phyloP scores from a whole-genome alignment of 2,888 invertebrate genomes.

The Rhaphigaster nebulosa region DNA sequence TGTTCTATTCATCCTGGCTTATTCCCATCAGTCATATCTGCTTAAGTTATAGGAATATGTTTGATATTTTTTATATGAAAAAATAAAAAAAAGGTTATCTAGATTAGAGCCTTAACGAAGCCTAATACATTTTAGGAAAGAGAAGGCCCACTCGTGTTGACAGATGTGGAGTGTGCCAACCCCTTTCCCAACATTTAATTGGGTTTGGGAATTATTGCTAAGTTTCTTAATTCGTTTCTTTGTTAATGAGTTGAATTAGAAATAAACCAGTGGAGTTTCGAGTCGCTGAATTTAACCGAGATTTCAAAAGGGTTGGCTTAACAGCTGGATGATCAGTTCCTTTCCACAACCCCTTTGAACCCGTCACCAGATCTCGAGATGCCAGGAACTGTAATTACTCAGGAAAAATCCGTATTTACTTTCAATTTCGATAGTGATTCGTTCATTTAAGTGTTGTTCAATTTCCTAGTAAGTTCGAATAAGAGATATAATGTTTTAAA shows the following conservation, averaged over 20 bases:
- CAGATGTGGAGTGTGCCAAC: background rate
- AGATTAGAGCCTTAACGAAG: background rate
- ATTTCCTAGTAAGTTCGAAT: background rate
- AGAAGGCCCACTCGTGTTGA: background rate
- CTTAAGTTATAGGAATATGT: no score
- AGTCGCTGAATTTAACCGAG: background rate
- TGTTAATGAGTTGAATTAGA: conserved; percentile 28
- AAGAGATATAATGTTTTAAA: no score
- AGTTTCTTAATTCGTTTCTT: conserved; percentile 32
- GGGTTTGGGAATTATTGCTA: conserved; percentile 1
- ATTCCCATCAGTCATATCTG: no score
- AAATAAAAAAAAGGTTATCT: no score
- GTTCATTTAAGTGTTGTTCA: background rate
- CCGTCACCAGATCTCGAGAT: background rate
- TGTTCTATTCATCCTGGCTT: no score
- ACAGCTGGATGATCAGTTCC: background rate
- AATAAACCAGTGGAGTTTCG: background rate
- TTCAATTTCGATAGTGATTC: background rate
- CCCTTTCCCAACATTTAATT: background rate
- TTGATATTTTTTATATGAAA: no score
- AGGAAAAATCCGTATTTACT: background rate
- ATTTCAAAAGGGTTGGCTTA: conserved; percentile 1
- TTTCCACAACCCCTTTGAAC: conserved; percentile 26
- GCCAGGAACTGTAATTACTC: background rate
- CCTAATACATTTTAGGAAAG: background rate